Evolutionary conservation across 2,113 vertebrate genomes (phyloP).

Genomic region (Micromys minutus): DNA sequence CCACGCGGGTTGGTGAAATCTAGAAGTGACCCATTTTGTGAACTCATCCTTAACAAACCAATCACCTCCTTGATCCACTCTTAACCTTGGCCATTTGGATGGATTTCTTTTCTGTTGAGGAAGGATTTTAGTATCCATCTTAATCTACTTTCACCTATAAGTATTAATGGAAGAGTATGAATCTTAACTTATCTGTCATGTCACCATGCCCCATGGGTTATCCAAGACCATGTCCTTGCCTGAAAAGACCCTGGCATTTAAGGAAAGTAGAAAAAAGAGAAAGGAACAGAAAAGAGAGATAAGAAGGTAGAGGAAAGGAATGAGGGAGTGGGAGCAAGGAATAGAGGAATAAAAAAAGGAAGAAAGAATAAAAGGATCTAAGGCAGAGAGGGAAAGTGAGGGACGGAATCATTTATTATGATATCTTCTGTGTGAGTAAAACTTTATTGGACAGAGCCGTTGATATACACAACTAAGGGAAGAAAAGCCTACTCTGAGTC

Average conservation of each 20-base stretch:
- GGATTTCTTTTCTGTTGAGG: neutral
- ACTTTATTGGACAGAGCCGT: too few relatives aligned
- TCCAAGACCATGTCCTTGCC: neutral
- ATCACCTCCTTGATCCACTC: neutral
- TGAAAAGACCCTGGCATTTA: neutral
- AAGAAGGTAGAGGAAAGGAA: neutral
- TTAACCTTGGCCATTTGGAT: too few relatives aligned
- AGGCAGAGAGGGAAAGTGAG: too few relatives aligned
- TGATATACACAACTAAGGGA: neutral
- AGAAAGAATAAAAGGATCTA: neutral
- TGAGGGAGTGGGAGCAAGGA: too few relatives aligned
- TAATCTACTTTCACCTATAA: neutral
- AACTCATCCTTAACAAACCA: too few relatives aligned
- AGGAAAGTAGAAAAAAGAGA: neutral
- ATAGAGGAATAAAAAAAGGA: neutral
- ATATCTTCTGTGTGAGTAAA: neutral
- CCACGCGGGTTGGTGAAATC: neutral
- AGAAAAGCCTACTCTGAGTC: neutral
- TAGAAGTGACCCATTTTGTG: accelerated
- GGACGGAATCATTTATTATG: neutral
- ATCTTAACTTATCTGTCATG: neutral
- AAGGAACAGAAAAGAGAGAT: neutral
- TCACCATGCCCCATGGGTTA: too few relatives aligned
- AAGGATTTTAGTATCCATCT: neutral
- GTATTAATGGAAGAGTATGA: neutral